Percentiles rank a stretch among this genome's conserved stretches.
Evolutionary conservation across 2,888 invertebrate species (phyloP).

Genomic region (Chloroclysta siterata): DNA sequence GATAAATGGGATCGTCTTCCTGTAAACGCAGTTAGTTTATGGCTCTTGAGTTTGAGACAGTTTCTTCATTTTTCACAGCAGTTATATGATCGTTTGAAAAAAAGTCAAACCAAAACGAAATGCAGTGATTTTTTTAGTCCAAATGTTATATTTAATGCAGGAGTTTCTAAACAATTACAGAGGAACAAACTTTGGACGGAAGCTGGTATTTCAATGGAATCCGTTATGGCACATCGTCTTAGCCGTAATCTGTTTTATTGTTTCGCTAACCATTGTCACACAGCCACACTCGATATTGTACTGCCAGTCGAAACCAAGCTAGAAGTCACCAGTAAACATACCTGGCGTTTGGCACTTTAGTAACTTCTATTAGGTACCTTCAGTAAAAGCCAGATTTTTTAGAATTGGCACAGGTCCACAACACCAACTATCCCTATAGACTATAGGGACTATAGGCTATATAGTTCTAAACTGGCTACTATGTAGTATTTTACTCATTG

Average conservation of each 20-base stretch:
- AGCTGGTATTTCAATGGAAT: constrained; percentile 52
- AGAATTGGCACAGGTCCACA: constrained; percentile 11
- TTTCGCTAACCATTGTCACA: constrained; percentile 63
- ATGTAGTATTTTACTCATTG: background rate
- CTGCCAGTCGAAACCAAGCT: constrained; percentile 45
- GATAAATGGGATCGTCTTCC: constrained; percentile 50
- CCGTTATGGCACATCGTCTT: constrained; percentile 52
- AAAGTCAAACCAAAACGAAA: constrained; percentile 4
- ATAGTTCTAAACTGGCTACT: too few relatives aligned
- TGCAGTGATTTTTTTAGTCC: background rate
- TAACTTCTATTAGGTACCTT: too few relatives aligned
- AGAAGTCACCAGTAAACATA: constrained; percentile 18
- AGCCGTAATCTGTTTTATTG: constrained; percentile 65
- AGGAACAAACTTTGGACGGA: constrained; percentile 43
- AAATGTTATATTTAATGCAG: constrained; percentile 20
- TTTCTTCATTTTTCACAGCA: constrained; percentile 9
- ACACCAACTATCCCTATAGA: background rate
- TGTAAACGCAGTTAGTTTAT: constrained; percentile 29
- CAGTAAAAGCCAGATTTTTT: constrained; percentile 3
- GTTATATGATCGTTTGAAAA: background rate
- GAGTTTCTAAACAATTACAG: constrained; percentile 37
- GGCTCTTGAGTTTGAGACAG: constrained; percentile 35
- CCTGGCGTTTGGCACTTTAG: constrained; percentile 23
- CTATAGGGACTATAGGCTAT: too few relatives aligned
- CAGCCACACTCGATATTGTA: constrained; percentile 48